Conservation (phyloP, 2,113 vertebrate genomes). For the Calyptommatus sinebrachiatus region DNA sequence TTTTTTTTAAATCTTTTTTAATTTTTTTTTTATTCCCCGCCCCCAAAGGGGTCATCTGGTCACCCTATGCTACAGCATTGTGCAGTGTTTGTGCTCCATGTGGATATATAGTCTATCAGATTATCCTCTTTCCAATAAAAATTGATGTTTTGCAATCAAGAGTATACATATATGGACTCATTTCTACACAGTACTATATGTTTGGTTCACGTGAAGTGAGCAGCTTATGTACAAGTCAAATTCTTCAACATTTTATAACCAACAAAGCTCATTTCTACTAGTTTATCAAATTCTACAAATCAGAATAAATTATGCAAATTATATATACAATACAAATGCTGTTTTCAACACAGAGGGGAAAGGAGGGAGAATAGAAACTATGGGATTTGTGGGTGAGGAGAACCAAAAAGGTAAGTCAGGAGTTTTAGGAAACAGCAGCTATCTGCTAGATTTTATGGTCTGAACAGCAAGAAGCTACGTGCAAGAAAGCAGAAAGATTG, state of each 20-base stretch:
- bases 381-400: not conserved
- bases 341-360: not conserved
- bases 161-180: not conserved
- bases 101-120: not conserved
- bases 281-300: not conserved
- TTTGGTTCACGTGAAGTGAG: not conserved
- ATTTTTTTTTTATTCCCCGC: too few species aligned
- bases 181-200: too few species aligned
- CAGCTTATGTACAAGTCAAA: not conserved
- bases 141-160: not conserved
- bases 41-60: too few species aligned
- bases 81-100: not conserved
- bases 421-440: not conserved
- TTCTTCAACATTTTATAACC: not conserved
- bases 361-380: not conserved
- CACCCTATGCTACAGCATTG: too few species aligned
- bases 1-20: too few species aligned
- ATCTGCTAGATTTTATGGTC: not conserved
- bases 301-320: not conserved
- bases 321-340: not conserved
- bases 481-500: too few species aligned
- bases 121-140: not conserved
- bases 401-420: not conserved
- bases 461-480: too few species aligned
- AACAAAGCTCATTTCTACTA: conserved; percentile 1